A percentile compares a stretch with the other conserved stretches of the same genome.
phyloP scores from a whole-genome alignment of 1,140 invertebrate genomes.

The Nasonia vitripennis region DNA sequence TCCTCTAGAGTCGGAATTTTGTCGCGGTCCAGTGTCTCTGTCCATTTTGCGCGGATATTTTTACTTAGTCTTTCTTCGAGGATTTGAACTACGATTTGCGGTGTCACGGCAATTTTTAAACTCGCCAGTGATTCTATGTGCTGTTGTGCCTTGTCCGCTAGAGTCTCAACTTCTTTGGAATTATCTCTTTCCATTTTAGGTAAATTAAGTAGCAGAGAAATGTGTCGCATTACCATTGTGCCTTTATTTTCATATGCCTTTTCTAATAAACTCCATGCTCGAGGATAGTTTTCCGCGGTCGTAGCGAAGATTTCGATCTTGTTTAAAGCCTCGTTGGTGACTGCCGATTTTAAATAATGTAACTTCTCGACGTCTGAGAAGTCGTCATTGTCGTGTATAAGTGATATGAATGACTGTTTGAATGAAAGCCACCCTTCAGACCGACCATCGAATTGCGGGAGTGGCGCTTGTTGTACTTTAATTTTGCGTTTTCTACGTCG shows the following conservation, averaged over 20 bases:
- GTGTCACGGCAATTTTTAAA: background rate
- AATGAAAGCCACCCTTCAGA: background rate
- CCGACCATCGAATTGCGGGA: background rate
- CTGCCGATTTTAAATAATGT: background rate
- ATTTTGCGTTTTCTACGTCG: background rate
- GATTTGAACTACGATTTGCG: background rate
- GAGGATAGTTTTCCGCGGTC: background rate
- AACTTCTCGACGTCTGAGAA: background rate
- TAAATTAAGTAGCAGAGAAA: background rate
- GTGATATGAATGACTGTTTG: background rate
- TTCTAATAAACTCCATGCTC: slow-evolving; percentile 17
- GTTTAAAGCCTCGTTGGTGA: background rate
- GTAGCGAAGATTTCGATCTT: background rate
- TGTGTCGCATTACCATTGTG: background rate
- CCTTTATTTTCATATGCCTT: slow-evolving; percentile 1
- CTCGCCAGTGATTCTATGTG: background rate
- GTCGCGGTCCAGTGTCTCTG: background rate
- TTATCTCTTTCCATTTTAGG: background rate
- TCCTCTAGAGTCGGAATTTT: slow-evolving; percentile 6
- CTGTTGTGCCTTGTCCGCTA: background rate
- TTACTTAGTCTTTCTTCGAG: background rate
- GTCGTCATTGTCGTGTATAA: background rate
- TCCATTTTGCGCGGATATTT: background rate
- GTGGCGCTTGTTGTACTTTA: slow-evolving; percentile 47
- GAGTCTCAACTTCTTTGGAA: background rate